A percentile compares a stretch with the other conserved stretches of the same genome.
These are phyloP conservation scores for Leptocoma aspasia DNA, from an alignment of 2,113 vertebrate genomes.

Conservation along the genomic window DNA sequence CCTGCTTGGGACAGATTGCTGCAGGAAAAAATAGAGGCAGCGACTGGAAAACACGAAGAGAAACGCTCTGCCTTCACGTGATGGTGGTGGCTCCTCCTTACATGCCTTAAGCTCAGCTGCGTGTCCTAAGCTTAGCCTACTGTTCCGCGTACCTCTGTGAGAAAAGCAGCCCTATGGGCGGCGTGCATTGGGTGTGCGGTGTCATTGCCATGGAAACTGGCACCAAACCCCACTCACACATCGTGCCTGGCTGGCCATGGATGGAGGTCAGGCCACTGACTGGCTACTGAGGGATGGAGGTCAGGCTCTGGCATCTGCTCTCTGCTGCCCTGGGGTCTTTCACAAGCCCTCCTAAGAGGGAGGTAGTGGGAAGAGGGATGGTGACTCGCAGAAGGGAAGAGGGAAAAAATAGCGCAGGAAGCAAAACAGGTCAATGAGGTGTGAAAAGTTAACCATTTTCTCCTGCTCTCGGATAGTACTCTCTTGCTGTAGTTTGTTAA, in stretches of 20 bases:
- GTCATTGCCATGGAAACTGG: conserved; percentile 61
- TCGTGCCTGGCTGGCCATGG: not conserved
- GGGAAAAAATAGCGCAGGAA: too few relatives aligned
- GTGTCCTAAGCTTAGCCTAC: not conserved
- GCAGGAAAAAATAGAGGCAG: not conserved
- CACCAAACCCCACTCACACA: conserved; percentile 45
- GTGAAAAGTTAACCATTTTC: not conserved
- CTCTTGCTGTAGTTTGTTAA: not conserved
- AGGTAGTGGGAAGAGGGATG: not conserved
- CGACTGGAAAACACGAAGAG: not conserved
- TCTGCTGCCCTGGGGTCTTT: not conserved
- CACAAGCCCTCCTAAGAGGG: not conserved
- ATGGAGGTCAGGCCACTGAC: not conserved
- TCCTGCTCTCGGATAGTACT: not conserved
- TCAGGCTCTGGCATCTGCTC: conserved; percentile 21
- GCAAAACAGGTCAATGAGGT: not conserved
- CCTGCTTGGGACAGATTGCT: not conserved
- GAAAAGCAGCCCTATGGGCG: not conserved
- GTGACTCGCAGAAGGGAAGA: not conserved
- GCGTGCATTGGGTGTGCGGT: not conserved
- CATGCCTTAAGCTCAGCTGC: not conserved
- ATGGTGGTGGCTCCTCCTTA: not conserved
- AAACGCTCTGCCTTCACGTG: not conserved
- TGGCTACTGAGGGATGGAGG: not conserved
- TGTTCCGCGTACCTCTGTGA: not conserved